Conservation (phyloP, 2,888 invertebrate species). For the Pachycephus smyrnensis region DNA sequence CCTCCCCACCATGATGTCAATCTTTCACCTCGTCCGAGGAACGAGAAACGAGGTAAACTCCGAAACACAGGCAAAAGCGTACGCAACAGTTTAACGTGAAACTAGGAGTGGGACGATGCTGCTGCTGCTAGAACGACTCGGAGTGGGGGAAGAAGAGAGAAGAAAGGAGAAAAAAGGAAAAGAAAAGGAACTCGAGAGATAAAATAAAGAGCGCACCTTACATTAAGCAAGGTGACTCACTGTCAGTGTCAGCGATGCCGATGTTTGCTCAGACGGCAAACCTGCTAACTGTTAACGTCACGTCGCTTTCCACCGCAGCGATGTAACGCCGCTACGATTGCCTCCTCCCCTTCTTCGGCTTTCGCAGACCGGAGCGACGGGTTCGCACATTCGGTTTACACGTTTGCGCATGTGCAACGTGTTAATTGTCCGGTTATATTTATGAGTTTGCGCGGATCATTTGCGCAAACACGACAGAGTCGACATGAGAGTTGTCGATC, state of each 20-base stretch:
- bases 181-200: no score
- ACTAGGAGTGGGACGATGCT: neutral
- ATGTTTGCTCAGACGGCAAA: constrained; percentile 47
- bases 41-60: no score
- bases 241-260: constrained; percentile 16
- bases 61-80: no score
- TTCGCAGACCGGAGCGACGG: neutral
- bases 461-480: constrained; percentile 44
- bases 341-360: constrained; percentile 8
- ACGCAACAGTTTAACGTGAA: no score
- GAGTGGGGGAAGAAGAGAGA: constrained; percentile 14
- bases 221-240: constrained; percentile 19
- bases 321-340: constrained; percentile 6
- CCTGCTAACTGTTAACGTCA: constrained; percentile 41
- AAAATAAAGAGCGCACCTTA: no score
- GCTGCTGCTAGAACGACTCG: constrained; percentile 18
- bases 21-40: neutral
- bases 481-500: neutral
- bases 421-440: constrained; percentile 56
- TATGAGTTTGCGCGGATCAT: constrained; percentile 53
- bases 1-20: neutral
- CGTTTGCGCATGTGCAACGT: constrained; percentile 38
- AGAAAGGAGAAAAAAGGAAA: no score
- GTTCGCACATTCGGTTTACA: constrained; percentile 8
- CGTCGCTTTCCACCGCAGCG: constrained; percentile 3